Percentiles rank a stretch among this genome's conserved stretches.
These are phyloP conservation scores for Melanotaenia pygmaea DNA, from an alignment of 2,797 vertebrate species.

Conservation along the genomic window DNA sequence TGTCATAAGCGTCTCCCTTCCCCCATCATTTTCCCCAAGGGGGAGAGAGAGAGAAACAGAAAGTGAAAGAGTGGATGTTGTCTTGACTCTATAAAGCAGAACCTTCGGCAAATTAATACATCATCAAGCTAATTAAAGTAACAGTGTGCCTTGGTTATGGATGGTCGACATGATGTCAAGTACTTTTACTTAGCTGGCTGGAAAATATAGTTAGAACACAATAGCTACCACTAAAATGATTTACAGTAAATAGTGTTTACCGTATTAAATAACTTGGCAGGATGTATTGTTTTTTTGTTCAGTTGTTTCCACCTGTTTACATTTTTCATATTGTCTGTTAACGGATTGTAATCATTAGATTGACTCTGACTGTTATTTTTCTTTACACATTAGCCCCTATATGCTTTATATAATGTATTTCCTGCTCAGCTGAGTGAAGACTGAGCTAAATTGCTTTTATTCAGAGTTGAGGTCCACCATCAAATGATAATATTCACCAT, in stretches of 20 bases:
- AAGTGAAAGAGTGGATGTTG: constrained; percentile 54
- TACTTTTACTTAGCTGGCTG: constrained; percentile 41
- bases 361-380: too few species aligned
- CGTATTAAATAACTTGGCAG: constrained; percentile 12
- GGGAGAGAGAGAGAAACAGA: constrained; percentile 7
- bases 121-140: constrained; percentile 70
- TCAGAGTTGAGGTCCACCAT: too few species aligned
- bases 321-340: too few species aligned
- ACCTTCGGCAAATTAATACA: constrained; percentile 68
- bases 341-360: too few species aligned
- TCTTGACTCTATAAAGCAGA: constrained; percentile 71
- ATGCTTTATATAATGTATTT: too few species aligned
- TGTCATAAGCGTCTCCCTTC: constrained; percentile 73
- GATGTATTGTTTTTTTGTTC: constrained; percentile 6
- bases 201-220: constrained; percentile 15
- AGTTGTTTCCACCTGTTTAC: not conserved
- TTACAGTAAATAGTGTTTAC: constrained; percentile 16
- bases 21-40: constrained; percentile 70
- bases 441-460: too few species aligned
- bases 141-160: constrained; percentile 62
- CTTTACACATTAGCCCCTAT: too few species aligned
- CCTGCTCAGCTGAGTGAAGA: too few species aligned
- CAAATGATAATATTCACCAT: too few species aligned
- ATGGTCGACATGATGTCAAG: constrained; percentile 50
- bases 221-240: constrained; percentile 17